phyloP scores from a whole-genome alignment of 2,797 vertebrate species.

The Pteropus rufus region DNA sequence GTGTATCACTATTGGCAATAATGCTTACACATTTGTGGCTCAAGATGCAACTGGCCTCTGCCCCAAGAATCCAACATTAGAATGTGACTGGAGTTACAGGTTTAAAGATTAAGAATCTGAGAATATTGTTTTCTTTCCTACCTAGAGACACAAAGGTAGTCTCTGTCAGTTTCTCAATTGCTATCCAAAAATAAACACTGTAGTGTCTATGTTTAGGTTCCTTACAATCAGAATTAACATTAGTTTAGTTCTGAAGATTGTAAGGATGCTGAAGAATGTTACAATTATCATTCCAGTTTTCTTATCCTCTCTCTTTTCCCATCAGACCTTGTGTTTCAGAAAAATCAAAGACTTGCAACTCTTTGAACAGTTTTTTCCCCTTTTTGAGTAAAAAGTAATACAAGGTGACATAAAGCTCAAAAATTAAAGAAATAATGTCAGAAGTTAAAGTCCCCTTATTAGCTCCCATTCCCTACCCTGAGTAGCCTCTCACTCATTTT shows the following conservation, averaged over 20 bases:
- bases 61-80: background rate
- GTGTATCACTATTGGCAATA: background rate
- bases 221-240: background rate
- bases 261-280: background rate
- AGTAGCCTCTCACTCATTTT: background rate
- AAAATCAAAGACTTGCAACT: background rate
- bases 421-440: background rate
- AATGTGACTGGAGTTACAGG: background rate
- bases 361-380: background rate
- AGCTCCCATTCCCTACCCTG: background rate
- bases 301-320: background rate
- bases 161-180: background rate
- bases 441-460: background rate
- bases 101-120: conserved; percentile 2
- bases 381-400: background rate
- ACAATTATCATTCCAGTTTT: background rate
- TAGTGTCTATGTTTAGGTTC: background rate
- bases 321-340: background rate
- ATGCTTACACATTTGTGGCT: background rate
- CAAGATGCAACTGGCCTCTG: background rate
- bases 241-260: background rate
- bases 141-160: background rate
- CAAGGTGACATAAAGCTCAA: background rate
- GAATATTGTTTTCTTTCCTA: background rate
- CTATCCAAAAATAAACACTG: background rate